Conservation (phyloP, 2,113 vertebrate species). For the Salvator merianae region DNA sequence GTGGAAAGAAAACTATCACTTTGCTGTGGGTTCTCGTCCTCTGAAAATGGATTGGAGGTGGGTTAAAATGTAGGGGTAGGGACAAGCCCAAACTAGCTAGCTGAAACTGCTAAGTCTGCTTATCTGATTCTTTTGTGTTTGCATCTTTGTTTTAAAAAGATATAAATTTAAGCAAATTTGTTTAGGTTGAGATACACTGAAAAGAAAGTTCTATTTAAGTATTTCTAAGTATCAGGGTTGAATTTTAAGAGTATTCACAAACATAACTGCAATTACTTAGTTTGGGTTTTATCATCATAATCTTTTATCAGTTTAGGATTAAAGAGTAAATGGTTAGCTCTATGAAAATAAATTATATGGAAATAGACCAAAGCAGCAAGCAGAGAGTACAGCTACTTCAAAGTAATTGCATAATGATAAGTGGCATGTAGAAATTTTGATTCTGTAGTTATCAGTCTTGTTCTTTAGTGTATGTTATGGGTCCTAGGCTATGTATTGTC, state of each 20-base stretch:
- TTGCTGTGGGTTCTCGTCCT: too few species aligned
- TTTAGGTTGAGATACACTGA: neutral
- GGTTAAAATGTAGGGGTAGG: too few species aligned
- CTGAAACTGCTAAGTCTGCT: too few species aligned
- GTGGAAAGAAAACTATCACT: too few species aligned
- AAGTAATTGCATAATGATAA: neutral
- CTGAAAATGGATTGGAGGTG: too few species aligned
- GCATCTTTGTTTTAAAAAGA: too few species aligned
- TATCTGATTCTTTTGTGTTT: too few species aligned
- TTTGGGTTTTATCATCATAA: neutral
- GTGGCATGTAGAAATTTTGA: neutral
- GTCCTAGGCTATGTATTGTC: neutral
- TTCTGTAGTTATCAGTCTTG: neutral
- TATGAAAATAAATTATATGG: neutral
- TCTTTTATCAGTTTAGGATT: neutral
- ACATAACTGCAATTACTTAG: neutral
- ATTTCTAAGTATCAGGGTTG: neutral
- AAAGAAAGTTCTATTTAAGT: neutral
- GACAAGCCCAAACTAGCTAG: too few species aligned
- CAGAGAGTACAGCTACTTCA: neutral
- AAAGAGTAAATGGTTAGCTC: neutral
- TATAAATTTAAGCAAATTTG: too few species aligned
- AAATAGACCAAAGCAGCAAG: neutral
- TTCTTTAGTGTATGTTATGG: neutral
- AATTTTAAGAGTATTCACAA: neutral